Evolutionary conservation across 2,888 invertebrate genomes (phyloP).

Genomic region (Caenorhabditis japonica): DNA sequence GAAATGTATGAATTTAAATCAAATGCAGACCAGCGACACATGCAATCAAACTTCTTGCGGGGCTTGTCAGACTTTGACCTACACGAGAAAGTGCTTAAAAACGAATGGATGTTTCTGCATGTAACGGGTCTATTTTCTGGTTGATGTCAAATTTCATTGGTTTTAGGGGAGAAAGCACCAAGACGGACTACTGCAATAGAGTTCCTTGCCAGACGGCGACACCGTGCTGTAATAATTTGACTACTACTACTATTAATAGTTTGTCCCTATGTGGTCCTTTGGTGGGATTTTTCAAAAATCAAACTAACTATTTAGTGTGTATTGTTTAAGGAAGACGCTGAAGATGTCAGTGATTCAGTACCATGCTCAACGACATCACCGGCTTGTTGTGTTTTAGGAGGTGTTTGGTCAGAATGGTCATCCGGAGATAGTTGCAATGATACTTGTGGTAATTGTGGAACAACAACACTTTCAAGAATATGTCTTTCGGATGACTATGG

Average conservation of each 20-base stretch:
- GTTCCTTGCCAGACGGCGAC: constrained; percentile 20
- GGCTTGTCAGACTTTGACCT: constrained; percentile 19
- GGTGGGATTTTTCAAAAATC: background rate
- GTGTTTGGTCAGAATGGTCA: constrained; percentile 53
- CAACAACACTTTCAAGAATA: constrained; percentile 34
- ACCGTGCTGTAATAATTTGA: constrained; percentile 31
- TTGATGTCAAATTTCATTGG: background rate
- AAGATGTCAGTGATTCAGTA: background rate
- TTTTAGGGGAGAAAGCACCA: constrained; percentile 29
- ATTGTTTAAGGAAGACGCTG: constrained; percentile 1
- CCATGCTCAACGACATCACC: constrained; percentile 28
- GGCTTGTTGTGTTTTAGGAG: constrained; percentile 41
- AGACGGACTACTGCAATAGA: constrained; percentile 32
- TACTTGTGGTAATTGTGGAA: constrained; percentile 59
- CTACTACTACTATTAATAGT: constrained; percentile 19
- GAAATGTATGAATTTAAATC: background rate
- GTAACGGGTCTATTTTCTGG: background rate
- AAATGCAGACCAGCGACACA: constrained; percentile 32
- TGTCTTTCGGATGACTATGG: constrained; percentile 45
- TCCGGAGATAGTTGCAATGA: constrained; percentile 38
- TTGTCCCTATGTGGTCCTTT: constrained; percentile 41
- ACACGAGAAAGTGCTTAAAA: constrained; percentile 32
- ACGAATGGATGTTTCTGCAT: constrained; percentile 48
- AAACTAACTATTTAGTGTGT: background rate
- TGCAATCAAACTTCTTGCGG: constrained; percentile 48